Evolutionary conservation across 2,113 vertebrate genomes (phyloP), one percentile per base, ranked within the genome.

Genomic region (Podarcis muralis): DNA sequence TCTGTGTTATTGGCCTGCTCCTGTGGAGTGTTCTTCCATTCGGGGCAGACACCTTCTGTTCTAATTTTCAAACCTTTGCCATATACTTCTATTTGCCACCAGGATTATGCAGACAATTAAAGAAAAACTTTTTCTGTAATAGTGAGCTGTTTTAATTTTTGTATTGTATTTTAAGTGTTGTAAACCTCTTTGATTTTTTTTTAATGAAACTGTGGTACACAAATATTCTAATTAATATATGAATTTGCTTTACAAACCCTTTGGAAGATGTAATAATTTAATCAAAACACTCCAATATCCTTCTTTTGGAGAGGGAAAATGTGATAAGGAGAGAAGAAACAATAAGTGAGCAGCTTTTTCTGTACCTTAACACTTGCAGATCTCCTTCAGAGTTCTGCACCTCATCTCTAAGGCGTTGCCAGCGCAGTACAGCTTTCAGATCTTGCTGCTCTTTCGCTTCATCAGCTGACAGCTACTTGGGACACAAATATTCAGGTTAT

Each of bases 321-420:
- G 57, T n/a, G 71, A 7, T 18, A 32, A 68, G 18, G 43, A 77
- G 27, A 69, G 37, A 71, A 48, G 37, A 90, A 1, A 88, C n/a
- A 66, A 2, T 11, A 27, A 87, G 57, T 1, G 48, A 1, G 5
- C 9, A 81, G 5, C 83, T 22, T 37, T n/a, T 12, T 37, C 6
- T 76, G 4, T 96, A 99, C 99, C 99, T 98, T 93, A 99, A 97
- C 93, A 99, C 97, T 93, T 99, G 98, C 89, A 99, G 97, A 80
- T 98, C 97, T 92, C 98, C 97, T 23, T 98, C 96, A 23, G 98
- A 98, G 94, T 98, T 98, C 93, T 95, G 97, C n/a, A 98, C 86
- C 93, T 99, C 98, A 16, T 99, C 98, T 89, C 93, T 97, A 84
- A 99, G 98, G 89, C 98, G 93, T 74, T 84, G 97, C 98, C 98